A percentile compares a stretch with the other conserved stretches of the same genome.
These are phyloP conservation scores for Dasypolia templi DNA, from an alignment of 2,888 invertebrate genomes.

Conservation along the genomic window DNA sequence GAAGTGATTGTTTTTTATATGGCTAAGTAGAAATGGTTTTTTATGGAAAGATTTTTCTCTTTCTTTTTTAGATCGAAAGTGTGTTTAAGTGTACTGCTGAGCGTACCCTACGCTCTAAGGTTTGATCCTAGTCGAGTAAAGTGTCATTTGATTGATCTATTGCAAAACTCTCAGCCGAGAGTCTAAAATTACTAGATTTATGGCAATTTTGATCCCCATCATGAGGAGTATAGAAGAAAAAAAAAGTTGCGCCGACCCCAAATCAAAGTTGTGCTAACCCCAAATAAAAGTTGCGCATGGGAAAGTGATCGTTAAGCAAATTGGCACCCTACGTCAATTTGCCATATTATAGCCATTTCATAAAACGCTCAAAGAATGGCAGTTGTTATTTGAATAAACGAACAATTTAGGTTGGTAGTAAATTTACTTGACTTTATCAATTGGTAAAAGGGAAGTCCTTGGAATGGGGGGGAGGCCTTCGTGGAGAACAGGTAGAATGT, in stretches of 20 bases:
- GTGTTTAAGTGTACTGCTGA: neutral
- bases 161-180: neutral
- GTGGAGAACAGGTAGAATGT: neutral
- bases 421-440: too few species aligned
- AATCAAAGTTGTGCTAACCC: too few species aligned
- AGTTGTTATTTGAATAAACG: neutral
- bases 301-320: too few species aligned
- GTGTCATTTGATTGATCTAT: too few species aligned
- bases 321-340: neutral
- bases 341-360: neutral
- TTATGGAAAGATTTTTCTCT: conserved; percentile 11
- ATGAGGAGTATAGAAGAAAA: too few species aligned
- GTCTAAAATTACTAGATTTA: neutral
- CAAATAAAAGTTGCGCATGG: too few species aligned
- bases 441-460: neutral
- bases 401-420: neutral
- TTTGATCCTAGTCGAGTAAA: neutral
- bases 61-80: neutral
- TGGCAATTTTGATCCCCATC: neutral
- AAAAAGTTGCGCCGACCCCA: too few species aligned
- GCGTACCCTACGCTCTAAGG: neutral
- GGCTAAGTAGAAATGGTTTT: conserved; percentile 21
- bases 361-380: neutral
- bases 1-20: conserved; percentile 44
- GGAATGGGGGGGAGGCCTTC: too few species aligned